Evolutionary conservation across 2,113 vertebrate species (phyloP).

Genomic region (Mormoops blainvillei): DNA sequence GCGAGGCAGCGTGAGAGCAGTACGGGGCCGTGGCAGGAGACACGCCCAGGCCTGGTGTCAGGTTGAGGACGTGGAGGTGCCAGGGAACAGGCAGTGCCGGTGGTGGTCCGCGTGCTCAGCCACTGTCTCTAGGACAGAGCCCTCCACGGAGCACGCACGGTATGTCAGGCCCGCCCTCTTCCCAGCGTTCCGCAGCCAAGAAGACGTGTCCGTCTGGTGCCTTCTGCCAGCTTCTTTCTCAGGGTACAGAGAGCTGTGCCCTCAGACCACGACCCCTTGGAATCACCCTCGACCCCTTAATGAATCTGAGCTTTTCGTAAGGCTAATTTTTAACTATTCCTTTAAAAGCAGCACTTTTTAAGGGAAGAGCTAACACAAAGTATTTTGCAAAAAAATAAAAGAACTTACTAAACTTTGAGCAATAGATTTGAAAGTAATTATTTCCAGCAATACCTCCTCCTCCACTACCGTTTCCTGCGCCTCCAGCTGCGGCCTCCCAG

Average conservation of each 20-base stretch:
- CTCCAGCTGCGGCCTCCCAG: background rate
- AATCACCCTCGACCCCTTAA: background rate
- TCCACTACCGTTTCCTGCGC: too few species aligned
- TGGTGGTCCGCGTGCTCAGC: background rate
- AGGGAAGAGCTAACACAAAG: background rate
- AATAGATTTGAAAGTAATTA: background rate
- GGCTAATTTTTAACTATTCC: background rate
- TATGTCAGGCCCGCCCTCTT: accelerated
- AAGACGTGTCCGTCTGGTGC: background rate
- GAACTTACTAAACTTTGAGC: background rate
- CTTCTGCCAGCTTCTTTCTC: background rate
- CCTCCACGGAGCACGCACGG: background rate
- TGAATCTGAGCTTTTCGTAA: background rate
- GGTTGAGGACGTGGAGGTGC: background rate
- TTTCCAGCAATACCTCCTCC: background rate
- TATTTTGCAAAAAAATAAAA: background rate
- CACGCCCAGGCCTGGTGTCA: background rate
- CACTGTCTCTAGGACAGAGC: background rate
- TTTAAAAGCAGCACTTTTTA: background rate
- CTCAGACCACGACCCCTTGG: accelerated
- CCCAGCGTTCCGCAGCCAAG: background rate
- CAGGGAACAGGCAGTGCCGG: background rate
- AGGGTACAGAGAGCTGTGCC: background rate
- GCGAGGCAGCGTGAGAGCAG: too few species aligned
- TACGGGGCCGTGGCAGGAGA: too few species aligned